phyloP scores from a whole-genome alignment of 92 coral and sea anemone genomes.

The Plumapathes pennacea region DNA sequence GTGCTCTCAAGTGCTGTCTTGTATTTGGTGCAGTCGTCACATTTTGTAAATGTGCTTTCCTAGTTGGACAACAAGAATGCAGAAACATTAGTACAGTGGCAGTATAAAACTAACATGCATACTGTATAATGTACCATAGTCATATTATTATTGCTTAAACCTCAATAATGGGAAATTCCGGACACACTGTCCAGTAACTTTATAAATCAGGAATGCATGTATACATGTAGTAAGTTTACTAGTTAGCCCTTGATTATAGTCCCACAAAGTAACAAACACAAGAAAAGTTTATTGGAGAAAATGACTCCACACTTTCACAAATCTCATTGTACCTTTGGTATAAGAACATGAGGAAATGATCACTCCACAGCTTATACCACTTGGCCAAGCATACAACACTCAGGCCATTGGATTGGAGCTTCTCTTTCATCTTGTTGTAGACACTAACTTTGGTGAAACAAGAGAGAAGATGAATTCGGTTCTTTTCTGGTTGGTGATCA shows the following conservation, averaged over 20 bases:
- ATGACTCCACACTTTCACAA: background rate
- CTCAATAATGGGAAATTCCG: no score
- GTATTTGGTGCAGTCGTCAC: slow-evolving; percentile 28
- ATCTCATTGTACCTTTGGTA: slow-evolving; percentile 6
- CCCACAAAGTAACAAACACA: background rate
- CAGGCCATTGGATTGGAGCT: no score
- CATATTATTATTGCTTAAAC: no score
- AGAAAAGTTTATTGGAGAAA: background rate
- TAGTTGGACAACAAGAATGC: no score
- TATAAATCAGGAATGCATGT: background rate
- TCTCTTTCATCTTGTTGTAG: no score
- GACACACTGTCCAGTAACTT: no score
- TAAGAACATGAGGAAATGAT: slow-evolving; percentile 15
- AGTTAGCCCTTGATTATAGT: background rate
- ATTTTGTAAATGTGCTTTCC: slow-evolving; percentile 35
- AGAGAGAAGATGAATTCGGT: slow-evolving; percentile 13
- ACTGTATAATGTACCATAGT: background rate
- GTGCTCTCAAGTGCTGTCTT: slow-evolving; percentile 17
- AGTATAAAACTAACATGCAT: no score
- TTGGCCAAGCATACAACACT: no score
- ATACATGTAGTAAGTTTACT: background rate
- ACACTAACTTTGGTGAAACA: slow-evolving; percentile 24
- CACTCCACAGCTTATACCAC: slow-evolving; percentile 18
- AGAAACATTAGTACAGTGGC: no score
- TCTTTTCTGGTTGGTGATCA: slow-evolving; percentile 24